Base-by-base conservation (phyloP, 2,113 vertebrate genomes). In the Eptatretus burgeri region DNA sequence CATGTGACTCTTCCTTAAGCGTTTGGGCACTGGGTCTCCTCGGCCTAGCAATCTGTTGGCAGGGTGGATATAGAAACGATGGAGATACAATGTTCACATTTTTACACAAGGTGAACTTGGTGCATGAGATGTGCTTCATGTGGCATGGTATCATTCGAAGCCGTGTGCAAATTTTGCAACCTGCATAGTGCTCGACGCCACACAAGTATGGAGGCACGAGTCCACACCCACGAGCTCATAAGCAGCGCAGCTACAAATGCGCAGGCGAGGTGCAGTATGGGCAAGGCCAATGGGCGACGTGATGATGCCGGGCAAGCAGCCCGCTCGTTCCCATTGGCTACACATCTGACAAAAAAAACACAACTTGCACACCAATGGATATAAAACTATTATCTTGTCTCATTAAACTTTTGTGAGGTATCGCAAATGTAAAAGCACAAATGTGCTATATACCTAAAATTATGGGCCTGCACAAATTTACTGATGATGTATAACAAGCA, bases 221-320 rank as follows among this genome's bases (percentile, higher is more conserved):
- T 98, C 91, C 91, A 98, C 50, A 98, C 89, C 91, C 91, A 98
- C 66, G 88, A 95, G 70, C 91, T 98, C 91, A 98, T 98, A 67
- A 83, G 79, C 49, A 98, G 82, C 13, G 88, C 91, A 0, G 91
- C 95, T 64, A 88, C 91, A 10, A 98, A 98, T 87, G 95, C 93
- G 69, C 88, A 85, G n/a, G 95, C 94, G 64, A 98, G 78, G 70
- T 98, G 95, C 72, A 95, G 94, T 75, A 95, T 94, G 75, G 89
- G 88, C 72, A 98, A 95, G 72, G 1, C 95, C 77, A 66, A 83
- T 94, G 0, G 91, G 91, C 4, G 85, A 78, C 77, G 91, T 95
- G 75, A 94, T 95, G 71, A 98, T 94, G 74, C 77, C 79, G 16
- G 27, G 27, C 27, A 41, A 41, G 27, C 27, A 41, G 27, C 27